These are phyloP conservation scores for Rhegmatorhina hoffmannsi DNA, from an alignment of 2,113 vertebrate genomes.

Conservation along the genomic window DNA sequence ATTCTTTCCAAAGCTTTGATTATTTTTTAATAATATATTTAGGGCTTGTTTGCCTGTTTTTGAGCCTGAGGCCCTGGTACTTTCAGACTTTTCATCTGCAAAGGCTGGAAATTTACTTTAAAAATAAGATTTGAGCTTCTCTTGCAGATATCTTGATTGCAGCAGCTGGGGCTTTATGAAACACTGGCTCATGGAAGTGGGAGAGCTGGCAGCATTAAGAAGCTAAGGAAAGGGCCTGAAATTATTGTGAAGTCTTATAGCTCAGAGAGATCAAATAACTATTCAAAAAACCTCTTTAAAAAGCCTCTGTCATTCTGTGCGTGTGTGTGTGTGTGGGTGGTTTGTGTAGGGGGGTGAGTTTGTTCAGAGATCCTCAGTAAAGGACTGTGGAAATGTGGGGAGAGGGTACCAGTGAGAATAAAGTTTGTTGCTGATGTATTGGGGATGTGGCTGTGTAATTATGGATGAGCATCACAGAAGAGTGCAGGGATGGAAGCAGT, in stretches of 20 bases:
- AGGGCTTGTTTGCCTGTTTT: slow-evolving; percentile 17
- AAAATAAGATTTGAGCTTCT: slow-evolving; percentile 41
- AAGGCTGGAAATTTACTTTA: slow-evolving; percentile 42
- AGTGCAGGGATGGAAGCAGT: background rate
- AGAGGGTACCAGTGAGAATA: background rate
- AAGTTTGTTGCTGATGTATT: background rate
- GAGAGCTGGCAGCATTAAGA: background rate
- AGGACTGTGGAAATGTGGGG: background rate
- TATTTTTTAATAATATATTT: slow-evolving; percentile 25
- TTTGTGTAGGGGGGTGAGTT: background rate
- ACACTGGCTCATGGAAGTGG: slow-evolving; percentile 8
- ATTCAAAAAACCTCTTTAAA: slow-evolving; percentile 5
- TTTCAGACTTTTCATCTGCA: slow-evolving; percentile 37
- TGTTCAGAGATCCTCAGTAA: background rate
- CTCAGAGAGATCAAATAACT: slow-evolving; percentile 14
- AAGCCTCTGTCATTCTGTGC: background rate
- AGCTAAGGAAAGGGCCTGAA: slow-evolving; percentile 5
- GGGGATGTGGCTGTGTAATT: background rate
- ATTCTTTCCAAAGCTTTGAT: slow-evolving; percentile 10
- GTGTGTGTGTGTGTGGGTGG: background rate
- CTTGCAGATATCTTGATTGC: slow-evolving; percentile 48
- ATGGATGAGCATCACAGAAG: background rate
- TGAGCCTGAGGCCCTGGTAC: background rate
- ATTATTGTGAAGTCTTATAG: background rate
- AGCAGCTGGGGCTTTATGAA: slow-evolving; percentile 49